Evolutionary conservation across 2,113 vertebrate species (phyloP).

Genomic region (Herpailurus yagouaroundi): DNA sequence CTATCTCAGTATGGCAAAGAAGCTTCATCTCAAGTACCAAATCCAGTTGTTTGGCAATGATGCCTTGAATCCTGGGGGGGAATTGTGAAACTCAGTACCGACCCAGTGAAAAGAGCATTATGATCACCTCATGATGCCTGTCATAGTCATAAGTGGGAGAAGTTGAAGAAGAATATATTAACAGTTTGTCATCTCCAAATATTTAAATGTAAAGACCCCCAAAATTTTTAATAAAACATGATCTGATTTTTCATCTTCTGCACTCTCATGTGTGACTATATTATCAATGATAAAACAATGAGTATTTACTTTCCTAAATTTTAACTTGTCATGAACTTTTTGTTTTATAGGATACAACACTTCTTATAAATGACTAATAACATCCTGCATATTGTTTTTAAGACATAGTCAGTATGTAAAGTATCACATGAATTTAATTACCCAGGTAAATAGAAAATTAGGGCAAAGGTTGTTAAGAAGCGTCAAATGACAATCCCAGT

Average conservation of each 20-base stretch:
- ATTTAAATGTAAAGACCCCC: neutral
- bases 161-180: neutral
- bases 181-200: neutral
- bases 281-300: neutral
- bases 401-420: neutral
- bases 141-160: neutral
- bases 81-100: neutral
- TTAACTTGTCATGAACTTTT: slow-evolving; percentile 15
- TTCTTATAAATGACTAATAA: neutral
- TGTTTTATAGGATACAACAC: neutral
- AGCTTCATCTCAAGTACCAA: neutral
- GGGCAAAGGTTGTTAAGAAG: neutral
- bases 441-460: neutral
- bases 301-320: neutral
- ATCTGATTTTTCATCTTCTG: neutral
- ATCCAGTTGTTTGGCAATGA: neutral
- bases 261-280: neutral
- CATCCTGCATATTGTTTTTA: neutral
- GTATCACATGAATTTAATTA: neutral
- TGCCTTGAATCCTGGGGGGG: neutral
- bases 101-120: neutral
- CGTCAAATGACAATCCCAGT: neutral
- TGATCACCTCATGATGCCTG: neutral
- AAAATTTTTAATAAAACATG: neutral
- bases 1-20: neutral